Percentiles rank a stretch among this genome's conserved stretches.
These are phyloP conservation scores for Agrotis clavis DNA, from an alignment of 2,888 invertebrate species.

Conservation along the genomic window DNA sequence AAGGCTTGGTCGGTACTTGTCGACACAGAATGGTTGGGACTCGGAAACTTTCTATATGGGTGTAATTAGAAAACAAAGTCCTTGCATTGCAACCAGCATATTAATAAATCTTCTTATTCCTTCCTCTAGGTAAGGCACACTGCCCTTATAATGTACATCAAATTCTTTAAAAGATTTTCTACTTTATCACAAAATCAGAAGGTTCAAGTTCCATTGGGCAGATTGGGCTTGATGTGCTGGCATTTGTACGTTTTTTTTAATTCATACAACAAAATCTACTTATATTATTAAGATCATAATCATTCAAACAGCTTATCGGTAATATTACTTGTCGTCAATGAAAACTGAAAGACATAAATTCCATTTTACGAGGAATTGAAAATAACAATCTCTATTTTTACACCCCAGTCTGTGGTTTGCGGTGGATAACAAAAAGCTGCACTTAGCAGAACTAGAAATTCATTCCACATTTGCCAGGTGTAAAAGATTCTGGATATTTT, in stretches of 20 bases:
- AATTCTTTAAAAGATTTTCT: no score
- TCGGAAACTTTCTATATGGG: background rate
- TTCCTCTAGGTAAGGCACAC: no score
- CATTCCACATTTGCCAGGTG: slow-evolving; percentile 9
- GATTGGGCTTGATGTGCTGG: no score
- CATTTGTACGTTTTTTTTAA: no score
- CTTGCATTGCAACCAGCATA: no score
- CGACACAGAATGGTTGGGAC: background rate
- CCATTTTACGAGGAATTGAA: background rate
- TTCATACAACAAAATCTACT: background rate
- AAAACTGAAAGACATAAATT: background rate
- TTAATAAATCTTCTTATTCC: no score
- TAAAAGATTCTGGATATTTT: background rate
- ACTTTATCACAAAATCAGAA: no score
- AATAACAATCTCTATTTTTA: slow-evolving; percentile 21
- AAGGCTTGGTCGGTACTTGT: no score
- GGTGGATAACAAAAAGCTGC: slow-evolving; percentile 22
- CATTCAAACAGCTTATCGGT: background rate
- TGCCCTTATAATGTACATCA: no score
- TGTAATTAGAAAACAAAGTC: no score
- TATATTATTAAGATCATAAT: background rate
- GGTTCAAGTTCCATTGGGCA: no score
- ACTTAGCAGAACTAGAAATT: slow-evolving; percentile 3
- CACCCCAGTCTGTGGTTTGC: slow-evolving; percentile 1
- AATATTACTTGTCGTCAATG: background rate